phyloP scores from a whole-genome alignment of 2,797 vertebrate species.

The Notamacropus eugenii region DNA sequence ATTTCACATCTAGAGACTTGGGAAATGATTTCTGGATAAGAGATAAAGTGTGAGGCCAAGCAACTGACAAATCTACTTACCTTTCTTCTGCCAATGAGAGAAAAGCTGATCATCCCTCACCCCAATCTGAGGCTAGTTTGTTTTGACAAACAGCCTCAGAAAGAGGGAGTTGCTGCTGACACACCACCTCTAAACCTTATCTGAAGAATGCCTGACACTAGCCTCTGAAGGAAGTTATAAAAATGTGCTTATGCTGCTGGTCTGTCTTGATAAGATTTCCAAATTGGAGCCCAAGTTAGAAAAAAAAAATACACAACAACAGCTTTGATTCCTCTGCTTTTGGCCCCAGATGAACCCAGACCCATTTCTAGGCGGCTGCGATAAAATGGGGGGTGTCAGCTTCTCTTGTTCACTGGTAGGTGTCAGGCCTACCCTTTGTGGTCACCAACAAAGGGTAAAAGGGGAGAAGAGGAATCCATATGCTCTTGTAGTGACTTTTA shows the following conservation, averaged over 20 bases:
- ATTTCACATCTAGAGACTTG: neutral
- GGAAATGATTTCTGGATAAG: neutral
- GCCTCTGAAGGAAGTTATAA: neutral
- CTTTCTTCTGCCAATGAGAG: neutral
- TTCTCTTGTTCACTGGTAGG: neutral
- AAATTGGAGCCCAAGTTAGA: neutral
- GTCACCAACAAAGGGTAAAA: neutral
- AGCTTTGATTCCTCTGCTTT: neutral
- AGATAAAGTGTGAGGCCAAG: neutral
- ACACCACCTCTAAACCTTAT: accelerated
- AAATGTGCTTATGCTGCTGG: neutral
- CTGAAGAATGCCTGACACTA: neutral
- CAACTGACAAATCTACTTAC: neutral
- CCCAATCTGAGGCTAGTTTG: neutral
- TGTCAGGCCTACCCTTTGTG: neutral
- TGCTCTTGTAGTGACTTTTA: neutral
- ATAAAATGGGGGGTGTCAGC: neutral
- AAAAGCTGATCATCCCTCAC: neutral
- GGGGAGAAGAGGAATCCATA: too few species aligned
- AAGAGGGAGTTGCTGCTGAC: neutral
- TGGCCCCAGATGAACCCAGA: neutral
- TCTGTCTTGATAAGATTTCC: neutral
- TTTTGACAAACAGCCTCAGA: neutral
- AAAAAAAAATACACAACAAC: neutral
- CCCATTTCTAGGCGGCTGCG: neutral